phyloP scores from a whole-genome alignment of 2,797 vertebrate genomes.

The Oreochromis mossambicus region DNA sequence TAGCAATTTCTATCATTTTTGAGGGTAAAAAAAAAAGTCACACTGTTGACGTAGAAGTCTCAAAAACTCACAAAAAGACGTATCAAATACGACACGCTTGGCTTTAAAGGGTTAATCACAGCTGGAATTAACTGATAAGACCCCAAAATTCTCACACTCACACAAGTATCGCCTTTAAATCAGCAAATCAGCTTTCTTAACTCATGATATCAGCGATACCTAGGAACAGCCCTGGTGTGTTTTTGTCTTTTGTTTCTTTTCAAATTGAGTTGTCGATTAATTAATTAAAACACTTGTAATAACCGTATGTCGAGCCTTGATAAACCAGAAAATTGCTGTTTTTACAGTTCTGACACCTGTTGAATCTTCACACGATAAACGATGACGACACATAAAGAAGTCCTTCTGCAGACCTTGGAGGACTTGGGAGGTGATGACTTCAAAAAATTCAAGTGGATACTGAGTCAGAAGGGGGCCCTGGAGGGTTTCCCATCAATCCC shows the following conservation, averaged over 20 bases:
- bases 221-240: neutral
- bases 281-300: neutral
- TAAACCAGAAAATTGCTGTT: neutral
- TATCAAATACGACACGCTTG: neutral
- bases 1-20: neutral
- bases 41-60: neutral
- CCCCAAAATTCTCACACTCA: neutral
- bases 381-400: neutral
- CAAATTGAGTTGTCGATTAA: neutral
- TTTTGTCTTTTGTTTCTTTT: neutral
- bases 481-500: neutral
- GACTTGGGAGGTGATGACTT: neutral
- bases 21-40: neutral
- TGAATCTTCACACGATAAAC: neutral
- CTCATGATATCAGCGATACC: neutral
- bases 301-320: neutral
- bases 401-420: neutral
- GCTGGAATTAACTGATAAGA: neutral
- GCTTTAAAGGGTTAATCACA: neutral
- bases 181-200: neutral
- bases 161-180: neutral
- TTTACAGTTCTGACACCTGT: neutral
- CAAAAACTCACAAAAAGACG: rapidly evolving
- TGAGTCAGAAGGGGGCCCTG: neutral
- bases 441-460: neutral